Evolutionary conservation across 2,113 vertebrate species (phyloP), one percentile per base, ranked within the genome.

Genomic region (Antigone vipio): DNA sequence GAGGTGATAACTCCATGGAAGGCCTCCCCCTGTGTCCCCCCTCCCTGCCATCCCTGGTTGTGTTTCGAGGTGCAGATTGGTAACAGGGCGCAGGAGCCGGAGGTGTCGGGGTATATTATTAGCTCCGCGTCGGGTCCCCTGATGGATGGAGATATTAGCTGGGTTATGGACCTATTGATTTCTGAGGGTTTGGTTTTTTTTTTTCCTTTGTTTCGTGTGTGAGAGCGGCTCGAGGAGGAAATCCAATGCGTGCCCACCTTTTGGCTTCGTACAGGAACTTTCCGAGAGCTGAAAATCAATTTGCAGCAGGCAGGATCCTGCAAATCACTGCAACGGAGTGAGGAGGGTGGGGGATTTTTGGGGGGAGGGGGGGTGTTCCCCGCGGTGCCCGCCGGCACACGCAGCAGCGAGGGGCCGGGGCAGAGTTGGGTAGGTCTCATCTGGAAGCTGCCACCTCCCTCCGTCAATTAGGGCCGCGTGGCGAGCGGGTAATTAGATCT

Each of bases 151-250:
- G 74, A 35, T 79, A 49, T 83, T 69, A 73, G 67, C 84, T 76
- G 77, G 44, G 69, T 88, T 78, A 78, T 73, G 89, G 83, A 53
- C 53, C 16, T 95, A 95, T 96, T 87, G 95, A 93, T 96, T 96
- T 82, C 40, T 59, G 47, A 5, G 23, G 2, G 7, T 32, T 42
- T 26, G n/a, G 5, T 0, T 2, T 21, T 55, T 44, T 73, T 78
- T 94, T 53, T 8, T 4, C 27, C 58, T 89, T 86, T 67, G 49
- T 93, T 94, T 76, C 1, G 0, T n/a, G 72, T 34, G 68, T 0
- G 17, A 86, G 83, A 78, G 47, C 0, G 0, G 68, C 72, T 81
- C 2, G 16, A 72, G 80, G 73, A 91, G 74, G 95, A 89, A 94
- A 89, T 76, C 62, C 63, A 75, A 82, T 27, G 69, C 13, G 0